Base-by-base conservation (phyloP, 2,888 invertebrate species). In the Eledone cirrhosa region DNA sequence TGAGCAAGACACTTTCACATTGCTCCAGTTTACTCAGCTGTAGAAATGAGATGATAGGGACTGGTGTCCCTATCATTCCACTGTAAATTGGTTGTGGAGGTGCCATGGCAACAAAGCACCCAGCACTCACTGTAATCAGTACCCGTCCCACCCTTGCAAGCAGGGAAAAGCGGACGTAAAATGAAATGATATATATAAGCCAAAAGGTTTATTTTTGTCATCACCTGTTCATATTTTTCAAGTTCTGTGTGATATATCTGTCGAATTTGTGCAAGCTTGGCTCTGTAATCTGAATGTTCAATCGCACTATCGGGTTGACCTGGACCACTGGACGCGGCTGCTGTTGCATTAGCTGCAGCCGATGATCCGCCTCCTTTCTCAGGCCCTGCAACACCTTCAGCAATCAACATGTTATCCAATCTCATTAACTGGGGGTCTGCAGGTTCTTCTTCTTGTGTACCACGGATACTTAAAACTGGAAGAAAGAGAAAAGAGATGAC, bases 181-280 rank as follows among this genome's bases (percentile, higher is more conserved):
- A n/a, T n/a, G n/a, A n/a, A n/a, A n/a, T n/a, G n/a, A 27, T 27
- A 77, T 48, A 33, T 53, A 77, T 53, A 48, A 77, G 48, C 33
- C 77, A 48, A 31, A 75, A 31, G 24, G 19, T 7, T 11, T 31
- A 11, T 84, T 90, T 86, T 84, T n/a, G n/a, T n/a, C n/a, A n/a
- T n/a, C n/a, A 94, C 94, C 93, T 99, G 98, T 92, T 99, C 98
- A 90, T 99, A 99, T 93, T 99, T 99, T 92, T 98, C 98, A 89
- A 99, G 92, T 92, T 99, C 99, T 92, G 98, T 97, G 92, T 99
- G 98, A 92, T 99, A 99, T 88, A 99, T 99, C 92, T 97, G 97
- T 82, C 99, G 94, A 91, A 99, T 99, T 93, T 99, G 99, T 22
- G 97, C 96, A 88, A 99, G 93, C 92, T 99, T 99, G 87, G 98